Conservation (phyloP, 1,140 invertebrate genomes). For the Calycopis cecrops region DNA sequence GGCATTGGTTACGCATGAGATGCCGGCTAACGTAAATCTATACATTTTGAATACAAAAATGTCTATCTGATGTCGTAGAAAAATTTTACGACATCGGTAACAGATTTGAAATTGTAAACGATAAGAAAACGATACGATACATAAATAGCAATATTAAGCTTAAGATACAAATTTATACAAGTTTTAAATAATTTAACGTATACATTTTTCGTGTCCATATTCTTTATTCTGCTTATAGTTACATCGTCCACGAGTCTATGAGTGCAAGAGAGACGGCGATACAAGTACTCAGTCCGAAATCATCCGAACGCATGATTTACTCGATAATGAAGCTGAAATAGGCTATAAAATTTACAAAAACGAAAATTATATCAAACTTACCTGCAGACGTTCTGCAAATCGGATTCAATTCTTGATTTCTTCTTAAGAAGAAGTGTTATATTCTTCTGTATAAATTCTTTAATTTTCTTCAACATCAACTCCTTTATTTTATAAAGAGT, state of each 20-base stretch:
- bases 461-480: conserved; percentile 14
- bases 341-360: background rate
- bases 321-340: conserved; percentile 20
- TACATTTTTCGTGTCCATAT: background rate
- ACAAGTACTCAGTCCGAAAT: conserved; percentile 22
- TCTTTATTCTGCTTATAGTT: background rate
- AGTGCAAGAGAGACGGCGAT: conserved; percentile 46
- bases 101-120: too few species aligned
- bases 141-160: too few species aligned
- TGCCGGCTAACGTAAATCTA: conserved; percentile 34
- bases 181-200: too few species aligned
- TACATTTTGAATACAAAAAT: conserved; percentile 32
- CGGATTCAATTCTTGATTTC: conserved; percentile 13
- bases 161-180: too few species aligned
- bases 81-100: too few species aligned
- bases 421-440: conserved; percentile 16
- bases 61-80: too few species aligned
- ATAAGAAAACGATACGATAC: too few species aligned
- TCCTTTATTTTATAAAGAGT: conserved; percentile 18
- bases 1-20: conserved; percentile 53
- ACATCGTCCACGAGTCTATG: conserved; percentile 8
- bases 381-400: conserved; percentile 16
- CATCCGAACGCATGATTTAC: conserved; percentile 23
- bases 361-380: conserved; percentile 18
- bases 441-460: conserved; percentile 13